Evolutionary conservation across 2,888 invertebrate genomes (phyloP), one percentile per base, ranked within the genome.

Genomic region (Dryomyza anilis): DNA sequence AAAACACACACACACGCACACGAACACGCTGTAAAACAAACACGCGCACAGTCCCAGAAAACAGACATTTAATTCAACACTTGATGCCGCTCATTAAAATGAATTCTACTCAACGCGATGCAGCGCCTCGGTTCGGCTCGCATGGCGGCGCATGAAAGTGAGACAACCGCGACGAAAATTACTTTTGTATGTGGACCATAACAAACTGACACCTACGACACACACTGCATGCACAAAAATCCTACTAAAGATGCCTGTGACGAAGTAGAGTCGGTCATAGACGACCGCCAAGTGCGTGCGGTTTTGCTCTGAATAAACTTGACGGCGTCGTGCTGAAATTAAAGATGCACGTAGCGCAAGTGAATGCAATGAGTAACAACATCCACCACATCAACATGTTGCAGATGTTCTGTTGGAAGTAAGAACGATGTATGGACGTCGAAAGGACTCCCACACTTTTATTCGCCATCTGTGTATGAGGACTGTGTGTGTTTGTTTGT

Each of bases 11-110:
- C 14, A 48, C 48, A 21, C 2, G 25, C 14, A 48, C 25, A 48
- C 25, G 23, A 14, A 48, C 23, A 25, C 25, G 12, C 23, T 23
- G 19, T 14, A 48, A 25, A 1, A 16, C 19, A 48, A 4, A 23
- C 8, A 48, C 48, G 14, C 48, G 12, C 14, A 48, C 3, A 10
- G 3, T 19, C 5, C 19, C 48, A 48, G 2, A 56, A 39, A 43
- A 12, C 48, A 59, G 33, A 48, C 59, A 59, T 59, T 59, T 48
- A 48, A 48, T 59, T 48, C 59, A 19, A 29, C 59, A 33, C 46
- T 59, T 59, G n/a, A 59, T 59, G 59, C 25, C 59, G 59, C 59
- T 59, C 59, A 59, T 59, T 59, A 50, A 59, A 59, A 50, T 33
- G 48, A 48, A 59, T 48, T 25, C 23, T 25, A 3, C 45, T 3